Evolutionary conservation across 2,797 vertebrate species (phyloP).

Genomic region (Betta splendens): DNA sequence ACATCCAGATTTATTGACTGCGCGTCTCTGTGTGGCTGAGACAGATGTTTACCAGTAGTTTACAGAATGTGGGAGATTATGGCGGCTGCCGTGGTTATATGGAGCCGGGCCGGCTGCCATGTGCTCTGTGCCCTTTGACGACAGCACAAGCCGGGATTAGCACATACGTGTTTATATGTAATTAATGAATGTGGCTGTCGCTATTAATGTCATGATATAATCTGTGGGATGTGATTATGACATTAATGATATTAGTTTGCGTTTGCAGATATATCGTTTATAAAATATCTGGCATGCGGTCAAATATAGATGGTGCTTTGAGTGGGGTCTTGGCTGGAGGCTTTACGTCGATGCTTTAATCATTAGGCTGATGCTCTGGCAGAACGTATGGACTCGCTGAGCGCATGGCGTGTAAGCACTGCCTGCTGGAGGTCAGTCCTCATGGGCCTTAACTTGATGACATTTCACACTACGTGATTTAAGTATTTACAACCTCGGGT

Average conservation of each 20-base stretch:
- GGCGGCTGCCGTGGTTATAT: conserved; percentile 13
- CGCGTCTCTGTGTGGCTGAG: conserved; percentile 26
- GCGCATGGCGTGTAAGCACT: not conserved
- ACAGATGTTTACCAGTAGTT: conserved; percentile 61
- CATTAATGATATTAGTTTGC: conserved; percentile 46
- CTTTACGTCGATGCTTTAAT: conserved; percentile 6
- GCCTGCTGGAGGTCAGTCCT: not conserved
- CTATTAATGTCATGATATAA: conserved; percentile 36
- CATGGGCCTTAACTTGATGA: not conserved
- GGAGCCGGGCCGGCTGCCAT: conserved; percentile 14
- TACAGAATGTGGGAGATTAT: conserved; percentile 38
- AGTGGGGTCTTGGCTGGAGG: not conserved
- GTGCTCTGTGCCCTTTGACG: conserved; percentile 58
- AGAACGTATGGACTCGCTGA: no score
- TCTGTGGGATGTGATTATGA: conserved; percentile 20
- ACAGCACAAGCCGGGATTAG: conserved; percentile 59
- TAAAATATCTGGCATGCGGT: conserved; percentile 10
- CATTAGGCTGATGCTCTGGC: conserved; percentile 11
- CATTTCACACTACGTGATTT: not conserved
- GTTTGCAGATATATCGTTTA: conserved; percentile 17
- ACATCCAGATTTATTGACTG: not conserved
- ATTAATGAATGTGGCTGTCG: conserved; percentile 5
- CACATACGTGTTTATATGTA: conserved; percentile 24
- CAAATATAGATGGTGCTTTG: not conserved
- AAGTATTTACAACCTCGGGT: conserved; percentile 45